Evolutionary conservation across 1,140 invertebrate genomes (phyloP), one percentile per base, ranked within the genome.

Genomic region (Trichonephila inaurata): DNA sequence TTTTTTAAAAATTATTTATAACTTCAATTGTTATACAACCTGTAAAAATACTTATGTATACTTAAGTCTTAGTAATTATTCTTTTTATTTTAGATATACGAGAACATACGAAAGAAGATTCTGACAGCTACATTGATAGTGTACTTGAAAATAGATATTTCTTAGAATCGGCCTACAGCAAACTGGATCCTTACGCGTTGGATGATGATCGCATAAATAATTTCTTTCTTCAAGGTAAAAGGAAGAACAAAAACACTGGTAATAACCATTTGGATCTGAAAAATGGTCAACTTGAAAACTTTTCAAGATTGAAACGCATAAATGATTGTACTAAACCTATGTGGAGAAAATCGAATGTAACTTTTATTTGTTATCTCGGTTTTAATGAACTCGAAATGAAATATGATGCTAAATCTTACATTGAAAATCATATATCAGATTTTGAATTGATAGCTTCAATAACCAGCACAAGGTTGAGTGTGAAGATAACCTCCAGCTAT

Each of bases 101-200:
- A 58, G 58, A 58, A 60, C 58, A 86, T 16, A 58, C 51, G n/a
- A 60, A 60, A 14, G 83, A 86, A 86, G 83, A 86, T 28, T 86
- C 83, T 24, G 58, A 86, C 21, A 86, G 83, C 58, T 86, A 86
- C 51, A 86, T 86, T 16, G 83, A 86, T 24, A 86, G 83, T 18
- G 83, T 86, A 12, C 83, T 86, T 61, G 83, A 86, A 60, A 86
- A 58, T 14, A 86, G 83, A 16, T 86, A 60, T 7, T 60, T 86
- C 44, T n/a, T 86, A 24, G 83, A 86, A 86, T 24, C 40, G 8
- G 18, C 44, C 16, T 86, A 86, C 51, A 58, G 83, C 21, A 86
- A 61, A 24, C 14, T 86, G 7, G 83, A 86, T 86, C 83, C 83
- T 28, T 86, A 86, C 51, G 5, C 19, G 7, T 58, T 86, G 19